Percentiles rank a stretch among this genome's conserved stretches.
These are phyloP conservation scores for Gymnogyps californianus DNA, from an alignment of 2,113 vertebrate species.

Conservation along the genomic window DNA sequence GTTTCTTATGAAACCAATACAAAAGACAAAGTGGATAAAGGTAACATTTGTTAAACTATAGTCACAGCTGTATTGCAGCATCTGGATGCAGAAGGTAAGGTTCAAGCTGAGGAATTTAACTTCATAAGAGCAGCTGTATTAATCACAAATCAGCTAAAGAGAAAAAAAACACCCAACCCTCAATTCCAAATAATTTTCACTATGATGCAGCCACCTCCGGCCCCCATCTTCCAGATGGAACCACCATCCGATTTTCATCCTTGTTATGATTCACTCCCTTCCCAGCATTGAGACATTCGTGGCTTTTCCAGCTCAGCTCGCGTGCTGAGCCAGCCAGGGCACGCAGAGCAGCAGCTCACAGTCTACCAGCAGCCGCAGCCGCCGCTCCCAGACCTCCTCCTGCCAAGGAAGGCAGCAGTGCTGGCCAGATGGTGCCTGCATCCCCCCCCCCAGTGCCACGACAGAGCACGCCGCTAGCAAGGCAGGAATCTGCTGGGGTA, in stretches of 20 bases:
- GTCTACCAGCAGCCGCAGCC: not conserved
- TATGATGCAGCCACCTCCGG: not conserved
- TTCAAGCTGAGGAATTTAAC: not conserved
- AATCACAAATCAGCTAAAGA: not conserved
- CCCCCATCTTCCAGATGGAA: not conserved
- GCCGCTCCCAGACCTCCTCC: not conserved
- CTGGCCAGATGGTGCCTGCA: not conserved
- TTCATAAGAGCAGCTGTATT: not conserved
- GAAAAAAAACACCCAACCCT: not conserved
- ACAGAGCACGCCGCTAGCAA: accelerated
- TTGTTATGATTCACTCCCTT: not conserved
- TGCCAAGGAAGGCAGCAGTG: not conserved
- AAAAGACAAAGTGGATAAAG: not conserved
- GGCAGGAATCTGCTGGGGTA: not conserved
- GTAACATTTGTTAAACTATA: not conserved
- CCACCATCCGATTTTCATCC: not conserved
- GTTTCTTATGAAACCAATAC: not conserved
- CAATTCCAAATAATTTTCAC: not conserved
- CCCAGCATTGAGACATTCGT: not conserved
- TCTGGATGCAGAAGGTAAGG: not conserved
- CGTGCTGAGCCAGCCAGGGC: not conserved
- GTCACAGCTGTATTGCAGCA: not conserved
- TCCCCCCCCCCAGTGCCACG: accelerated
- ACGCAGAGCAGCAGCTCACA: accelerated
- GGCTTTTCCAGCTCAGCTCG: not conserved